These are phyloP conservation scores for Cotesia chilonis DNA, from an alignment of 1,140 invertebrate genomes.

Conservation along the genomic window DNA sequence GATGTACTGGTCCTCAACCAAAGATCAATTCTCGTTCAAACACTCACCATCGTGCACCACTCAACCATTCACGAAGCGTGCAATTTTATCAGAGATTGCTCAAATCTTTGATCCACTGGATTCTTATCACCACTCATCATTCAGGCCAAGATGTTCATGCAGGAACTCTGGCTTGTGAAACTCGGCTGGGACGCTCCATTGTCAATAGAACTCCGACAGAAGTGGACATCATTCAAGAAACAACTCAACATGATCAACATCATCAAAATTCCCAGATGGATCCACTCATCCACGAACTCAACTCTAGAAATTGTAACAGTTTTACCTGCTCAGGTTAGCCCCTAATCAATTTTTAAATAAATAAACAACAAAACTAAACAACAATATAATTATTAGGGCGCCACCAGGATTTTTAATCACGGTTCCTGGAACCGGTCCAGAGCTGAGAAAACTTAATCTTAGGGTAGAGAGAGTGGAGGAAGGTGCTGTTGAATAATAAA, in stretches of 20 bases:
- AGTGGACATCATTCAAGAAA: conserved; percentile 33
- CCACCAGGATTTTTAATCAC: too few species aligned
- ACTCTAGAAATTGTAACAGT: conserved; percentile 39
- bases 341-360: too few species aligned
- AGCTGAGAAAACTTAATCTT: too few species aligned
- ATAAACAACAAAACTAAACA: too few species aligned
- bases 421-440: too few species aligned
- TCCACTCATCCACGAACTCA: conserved; percentile 25
- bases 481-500: too few species aligned
- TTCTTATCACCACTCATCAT: conserved; percentile 33
- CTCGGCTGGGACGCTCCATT: conserved; percentile 40
- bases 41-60: too few species aligned
- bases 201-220: background rate
- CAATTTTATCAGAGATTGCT: conserved; percentile 25
- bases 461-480: too few species aligned
- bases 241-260: conserved; percentile 30
- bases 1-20: too few species aligned
- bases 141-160: conserved; percentile 37
- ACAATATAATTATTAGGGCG: too few species aligned
- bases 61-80: background rate
- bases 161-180: conserved; percentile 44
- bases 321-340: too few species aligned
- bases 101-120: conserved; percentile 36
- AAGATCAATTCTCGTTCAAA: too few species aligned
- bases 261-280: conserved; percentile 40